These are phyloP conservation scores for Merops nubicus DNA, from an alignment of 2,113 vertebrate genomes.

Conservation along the genomic window DNA sequence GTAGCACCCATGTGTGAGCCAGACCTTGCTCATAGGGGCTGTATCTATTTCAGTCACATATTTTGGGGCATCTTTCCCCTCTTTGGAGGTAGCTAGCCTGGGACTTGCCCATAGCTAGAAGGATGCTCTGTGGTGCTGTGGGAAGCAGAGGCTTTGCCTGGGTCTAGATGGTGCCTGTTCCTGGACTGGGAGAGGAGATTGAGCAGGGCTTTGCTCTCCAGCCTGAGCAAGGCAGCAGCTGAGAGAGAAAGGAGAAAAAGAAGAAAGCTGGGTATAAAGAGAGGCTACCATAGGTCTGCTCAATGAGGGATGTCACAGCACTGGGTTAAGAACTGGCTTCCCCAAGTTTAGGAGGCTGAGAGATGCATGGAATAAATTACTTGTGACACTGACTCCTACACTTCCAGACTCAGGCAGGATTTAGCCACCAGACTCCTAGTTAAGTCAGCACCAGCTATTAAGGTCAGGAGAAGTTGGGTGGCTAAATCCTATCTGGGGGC, in stretches of 20 bases:
- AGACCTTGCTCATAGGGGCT: neutral
- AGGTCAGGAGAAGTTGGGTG: slow-evolving; percentile 56
- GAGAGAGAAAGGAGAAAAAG: neutral
- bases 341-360: slow-evolving; percentile 48
- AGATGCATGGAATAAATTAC: slow-evolving; percentile 55
- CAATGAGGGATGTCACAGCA: neutral
- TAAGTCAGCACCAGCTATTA: slow-evolving; percentile 50
- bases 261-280: neutral
- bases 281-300: neutral
- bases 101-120: neutral
- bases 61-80: neutral
- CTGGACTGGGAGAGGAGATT: neutral
- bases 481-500: slow-evolving; percentile 46
- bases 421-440: slow-evolving; percentile 47
- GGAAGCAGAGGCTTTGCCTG: neutral
- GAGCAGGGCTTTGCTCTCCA: neutral
- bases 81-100: neutral
- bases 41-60: too few species aligned
- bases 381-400: slow-evolving; percentile 65
- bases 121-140: neutral
- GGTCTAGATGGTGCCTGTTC: neutral
- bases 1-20: neutral
- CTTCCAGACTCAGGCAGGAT: slow-evolving; percentile 31
- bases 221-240: neutral
- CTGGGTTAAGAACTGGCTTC: neutral